These are phyloP conservation scores for Morone chrysops DNA, from an alignment of 2,113 vertebrate genomes.

Conservation along the genomic window DNA sequence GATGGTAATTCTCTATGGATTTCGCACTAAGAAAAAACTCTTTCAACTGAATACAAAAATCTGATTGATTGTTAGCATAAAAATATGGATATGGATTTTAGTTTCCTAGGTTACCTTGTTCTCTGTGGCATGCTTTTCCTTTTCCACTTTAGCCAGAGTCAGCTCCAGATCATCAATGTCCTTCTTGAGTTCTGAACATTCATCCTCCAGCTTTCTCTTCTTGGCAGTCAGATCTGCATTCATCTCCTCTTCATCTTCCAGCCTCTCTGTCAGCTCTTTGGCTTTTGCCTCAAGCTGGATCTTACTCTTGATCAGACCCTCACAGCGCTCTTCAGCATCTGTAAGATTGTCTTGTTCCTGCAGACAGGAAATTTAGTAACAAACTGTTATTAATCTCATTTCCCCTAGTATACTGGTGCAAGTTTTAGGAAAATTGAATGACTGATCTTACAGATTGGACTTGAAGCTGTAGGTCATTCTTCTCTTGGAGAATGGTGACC, in stretches of 20 bases:
- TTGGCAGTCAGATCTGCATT: constrained; percentile 88
- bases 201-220: constrained; percentile 88
- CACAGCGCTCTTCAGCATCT: constrained; percentile 87
- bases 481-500: constrained; percentile 88
- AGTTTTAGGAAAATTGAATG: background rate
- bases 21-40: background rate
- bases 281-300: constrained; percentile 91
- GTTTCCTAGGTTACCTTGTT: constrained; percentile 84
- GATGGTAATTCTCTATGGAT: background rate
- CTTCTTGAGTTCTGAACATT: constrained; percentile 78
- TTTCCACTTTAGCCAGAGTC: constrained; percentile 86
- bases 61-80: too few relatives aligned
- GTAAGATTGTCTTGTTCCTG: constrained; percentile 57
- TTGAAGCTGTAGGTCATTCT: constrained; percentile 91
- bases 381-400: background rate
- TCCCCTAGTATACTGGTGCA: rapidly evolving
- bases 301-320: constrained; percentile 92
- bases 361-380: constrained; percentile 8
- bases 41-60: background rate
- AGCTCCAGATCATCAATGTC: constrained; percentile 69
- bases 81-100: too few relatives aligned
- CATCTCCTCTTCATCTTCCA: constrained; percentile 92
- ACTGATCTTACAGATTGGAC: constrained; percentile 87
- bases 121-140: constrained; percentile 93
- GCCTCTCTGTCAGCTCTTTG: constrained; percentile 88